These are phyloP conservation scores for Caenorhabditis japonica DNA, from an alignment of 2,888 invertebrate genomes.

Conservation along the genomic window DNA sequence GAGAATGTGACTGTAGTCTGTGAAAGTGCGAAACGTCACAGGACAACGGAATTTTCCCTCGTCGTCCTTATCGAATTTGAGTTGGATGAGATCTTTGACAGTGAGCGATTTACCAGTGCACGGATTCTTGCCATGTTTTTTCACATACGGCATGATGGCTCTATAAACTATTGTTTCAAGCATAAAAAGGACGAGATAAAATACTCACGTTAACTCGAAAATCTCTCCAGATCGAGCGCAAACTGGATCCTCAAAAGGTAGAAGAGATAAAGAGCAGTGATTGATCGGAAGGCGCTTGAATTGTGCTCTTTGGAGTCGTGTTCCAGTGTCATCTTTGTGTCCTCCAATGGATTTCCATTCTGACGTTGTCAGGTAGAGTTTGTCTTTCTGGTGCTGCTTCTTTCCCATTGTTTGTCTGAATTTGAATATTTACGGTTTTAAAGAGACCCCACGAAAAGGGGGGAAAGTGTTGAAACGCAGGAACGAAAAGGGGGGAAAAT, in stretches of 20 bases:
- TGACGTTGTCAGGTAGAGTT: slow-evolving; percentile 74
- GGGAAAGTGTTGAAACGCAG: too few relatives aligned
- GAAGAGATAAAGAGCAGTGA: slow-evolving; percentile 84
- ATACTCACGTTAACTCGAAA: slow-evolving; percentile 85
- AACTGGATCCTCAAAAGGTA: slow-evolving; percentile 92
- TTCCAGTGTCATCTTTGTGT: slow-evolving; percentile 75
- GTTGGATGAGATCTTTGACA: slow-evolving; percentile 86
- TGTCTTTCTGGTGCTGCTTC: slow-evolving; percentile 76
- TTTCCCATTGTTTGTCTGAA: slow-evolving; percentile 70
- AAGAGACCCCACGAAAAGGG: too few relatives aligned
- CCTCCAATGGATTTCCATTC: slow-evolving; percentile 77
- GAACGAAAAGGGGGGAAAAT: too few relatives aligned
- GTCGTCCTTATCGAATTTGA: slow-evolving; percentile 90
- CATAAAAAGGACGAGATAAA: neutral
- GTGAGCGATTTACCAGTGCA: slow-evolving; percentile 91
- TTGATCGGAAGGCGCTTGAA: slow-evolving; percentile 90
- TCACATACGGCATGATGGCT: slow-evolving; percentile 73
- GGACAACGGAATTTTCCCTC: slow-evolving; percentile 79
- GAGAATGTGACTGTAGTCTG: slow-evolving; percentile 93
- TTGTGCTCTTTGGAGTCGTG: slow-evolving; percentile 79
- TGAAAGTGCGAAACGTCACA: slow-evolving; percentile 82
- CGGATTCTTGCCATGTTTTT: slow-evolving; percentile 91
- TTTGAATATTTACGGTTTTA: neutral
- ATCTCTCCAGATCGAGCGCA: slow-evolving; percentile 91
- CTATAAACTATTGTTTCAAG: slow-evolving; percentile 50